A percentile compares a stretch with the other conserved stretches of the same genome.
phyloP scores from a whole-genome alignment of 2,113 vertebrate genomes.

The Plectropomus leopardus region DNA sequence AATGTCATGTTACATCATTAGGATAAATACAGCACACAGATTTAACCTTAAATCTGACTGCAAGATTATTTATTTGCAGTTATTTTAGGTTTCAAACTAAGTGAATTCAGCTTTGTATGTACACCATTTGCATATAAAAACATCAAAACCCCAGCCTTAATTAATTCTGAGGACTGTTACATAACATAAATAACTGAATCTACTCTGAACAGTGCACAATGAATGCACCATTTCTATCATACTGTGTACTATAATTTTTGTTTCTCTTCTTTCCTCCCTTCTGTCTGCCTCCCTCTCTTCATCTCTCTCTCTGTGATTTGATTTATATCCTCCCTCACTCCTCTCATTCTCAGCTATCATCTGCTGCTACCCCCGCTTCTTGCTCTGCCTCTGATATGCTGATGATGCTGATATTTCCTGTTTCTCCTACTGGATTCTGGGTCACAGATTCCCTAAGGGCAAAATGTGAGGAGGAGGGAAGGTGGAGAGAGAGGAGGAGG shows the following conservation, averaged over 20 bases:
- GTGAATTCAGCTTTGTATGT: background rate
- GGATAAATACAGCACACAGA: background rate
- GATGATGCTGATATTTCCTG: constrained; percentile 77
- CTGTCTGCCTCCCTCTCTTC: background rate
- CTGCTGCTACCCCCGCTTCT: constrained; percentile 35
- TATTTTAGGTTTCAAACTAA: background rate
- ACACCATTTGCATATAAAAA: background rate
- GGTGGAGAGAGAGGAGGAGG: constrained; percentile 13
- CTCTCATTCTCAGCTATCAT: constrained; percentile 50
- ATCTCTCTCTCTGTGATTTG: constrained; percentile 18
- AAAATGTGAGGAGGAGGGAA: constrained; percentile 64
- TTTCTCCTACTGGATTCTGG: constrained; percentile 81
- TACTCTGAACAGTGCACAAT: background rate
- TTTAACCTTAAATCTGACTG: constrained; percentile 9
- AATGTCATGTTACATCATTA: background rate
- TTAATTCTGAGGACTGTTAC: background rate
- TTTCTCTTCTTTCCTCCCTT: background rate
- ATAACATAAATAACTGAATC: constrained; percentile 12
- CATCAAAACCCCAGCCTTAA: background rate
- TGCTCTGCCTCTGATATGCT: constrained; percentile 66
- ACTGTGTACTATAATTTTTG: background rate
- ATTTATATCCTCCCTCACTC: constrained; percentile 38
- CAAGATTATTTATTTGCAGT: constrained; percentile 2
- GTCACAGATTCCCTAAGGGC: constrained; percentile 81
- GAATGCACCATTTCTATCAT: background rate